A percentile compares a stretch with the other conserved stretches of the same genome.
phyloP scores from a whole-genome alignment of 2,888 invertebrate species.

The Ichneumon xanthorius region DNA sequence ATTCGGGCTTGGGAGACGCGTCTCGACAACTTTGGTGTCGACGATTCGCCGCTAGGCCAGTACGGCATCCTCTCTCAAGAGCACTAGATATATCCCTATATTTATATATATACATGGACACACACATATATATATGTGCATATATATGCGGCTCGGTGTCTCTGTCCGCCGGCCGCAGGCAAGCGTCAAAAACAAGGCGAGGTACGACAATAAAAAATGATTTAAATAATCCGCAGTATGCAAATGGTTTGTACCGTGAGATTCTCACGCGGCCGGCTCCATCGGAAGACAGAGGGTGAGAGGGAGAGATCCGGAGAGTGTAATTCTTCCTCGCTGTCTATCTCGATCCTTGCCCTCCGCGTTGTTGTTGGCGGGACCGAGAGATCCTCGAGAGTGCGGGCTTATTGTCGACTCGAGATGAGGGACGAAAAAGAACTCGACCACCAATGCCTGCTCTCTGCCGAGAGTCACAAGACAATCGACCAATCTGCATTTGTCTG shows the following conservation, averaged over 20 bases:
- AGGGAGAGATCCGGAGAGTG: constrained; percentile 15
- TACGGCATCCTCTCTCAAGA: constrained; percentile 59
- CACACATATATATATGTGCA: background rate
- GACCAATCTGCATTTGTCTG: constrained; percentile 78
- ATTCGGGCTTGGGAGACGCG: constrained; percentile 72
- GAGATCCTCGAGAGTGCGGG: constrained; percentile 55
- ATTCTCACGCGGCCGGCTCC: constrained; percentile 80
- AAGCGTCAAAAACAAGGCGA: constrained; percentile 79
- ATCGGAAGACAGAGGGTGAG: constrained; percentile 34
- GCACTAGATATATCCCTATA: constrained; percentile 29
- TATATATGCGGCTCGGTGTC: constrained; percentile 46
- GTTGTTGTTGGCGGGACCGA: constrained; percentile 35
- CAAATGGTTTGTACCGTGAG: constrained; percentile 77
- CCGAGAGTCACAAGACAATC: constrained; percentile 78
- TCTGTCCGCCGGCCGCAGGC: constrained; percentile 73
- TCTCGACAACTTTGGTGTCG: constrained; percentile 27
- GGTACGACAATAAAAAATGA: constrained; percentile 80
- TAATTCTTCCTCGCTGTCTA: constrained; percentile 12
- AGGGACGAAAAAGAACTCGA: constrained; percentile 53
- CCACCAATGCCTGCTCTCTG: constrained; percentile 37
- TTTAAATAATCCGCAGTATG: constrained; percentile 84
- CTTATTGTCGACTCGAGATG: constrained; percentile 57
- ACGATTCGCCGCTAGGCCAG: constrained; percentile 42
- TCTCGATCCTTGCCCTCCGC: constrained; percentile 18
- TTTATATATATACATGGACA: constrained; percentile 18